Evolutionary conservation across 2,797 vertebrate genomes (phyloP), one percentile per base, ranked within the genome.

Genomic region (Schizopygopsis malacanthus): DNA sequence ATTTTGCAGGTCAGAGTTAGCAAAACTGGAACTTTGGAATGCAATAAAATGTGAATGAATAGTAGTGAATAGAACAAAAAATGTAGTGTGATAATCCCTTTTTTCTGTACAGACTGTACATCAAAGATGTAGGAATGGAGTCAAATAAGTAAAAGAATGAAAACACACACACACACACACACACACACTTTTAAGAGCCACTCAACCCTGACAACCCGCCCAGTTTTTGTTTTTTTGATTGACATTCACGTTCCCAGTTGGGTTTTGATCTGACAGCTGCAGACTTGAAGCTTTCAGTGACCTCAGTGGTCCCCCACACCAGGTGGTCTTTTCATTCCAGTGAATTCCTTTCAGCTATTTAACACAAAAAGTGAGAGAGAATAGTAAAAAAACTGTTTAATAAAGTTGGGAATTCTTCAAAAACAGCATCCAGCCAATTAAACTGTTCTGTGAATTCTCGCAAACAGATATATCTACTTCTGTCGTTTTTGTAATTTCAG

Each of bases 241-340:
- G 76, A 80, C 82, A 18, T 73, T 81, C 37, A 75, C 54, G n/a
- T 63, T 72, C 56, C 20, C 12, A 12, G 37, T 59, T 79, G 78
- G 12, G 79, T 85, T 88, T 88, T 56, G 67, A 82, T 81, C 16
- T 81, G 72, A 86, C 79, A 79, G 41, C 69, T 87, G 16, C 61
- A 45, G n/a, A 45, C 41, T 71, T 75, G 54, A 81, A 77, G 41
- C 67, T 80, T 81, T 71, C 71, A 76, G 28, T 37, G 37, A 76
- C 47, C 80, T 71, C 65, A 37, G 73, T 69, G n/a, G 39, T 56
- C 59, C 65, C 70, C 25, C 65, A 61, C 79, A 61, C 65, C 80
- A 85, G 80, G 80, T 85, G 79, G 77, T 67, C 61, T 11, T 67
- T 81, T 67, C 67, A 84, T 81, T 52, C 50, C 18, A 41, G 10